Conservation (phyloP, 1,140 invertebrate genomes). For the Periplaneta americana region DNA sequence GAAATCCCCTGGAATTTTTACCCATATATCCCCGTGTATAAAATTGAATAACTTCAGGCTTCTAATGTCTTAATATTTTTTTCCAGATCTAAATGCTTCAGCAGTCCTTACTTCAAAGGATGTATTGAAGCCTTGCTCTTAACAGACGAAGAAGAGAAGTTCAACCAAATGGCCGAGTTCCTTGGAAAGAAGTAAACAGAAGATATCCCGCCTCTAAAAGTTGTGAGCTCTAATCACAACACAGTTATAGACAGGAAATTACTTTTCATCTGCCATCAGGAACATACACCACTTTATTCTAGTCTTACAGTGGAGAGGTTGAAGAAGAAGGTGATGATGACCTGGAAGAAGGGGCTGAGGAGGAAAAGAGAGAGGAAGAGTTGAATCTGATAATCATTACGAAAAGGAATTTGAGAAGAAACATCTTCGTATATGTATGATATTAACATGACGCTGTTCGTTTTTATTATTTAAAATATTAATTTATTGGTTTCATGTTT, state of each 20-base stretch:
- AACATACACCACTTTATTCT: background rate
- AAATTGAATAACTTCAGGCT: background rate
- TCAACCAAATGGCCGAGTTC: conserved; percentile 53
- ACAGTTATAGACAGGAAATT: background rate
- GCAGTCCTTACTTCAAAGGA: conserved; percentile 54
- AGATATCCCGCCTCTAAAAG: background rate
- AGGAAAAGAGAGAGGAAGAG: too few species aligned
- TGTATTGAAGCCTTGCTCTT: conserved; percentile 54
- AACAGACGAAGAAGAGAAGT: conserved; percentile 49
- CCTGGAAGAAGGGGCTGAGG: too few species aligned
- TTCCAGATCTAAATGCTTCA: conserved; percentile 53
- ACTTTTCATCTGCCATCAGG: background rate
- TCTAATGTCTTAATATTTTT: background rate
- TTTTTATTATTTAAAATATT: background rate
- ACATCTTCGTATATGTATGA: background rate
- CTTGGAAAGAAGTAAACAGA: conserved; percentile 34
- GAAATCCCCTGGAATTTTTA: background rate
- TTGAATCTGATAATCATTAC: too few species aligned
- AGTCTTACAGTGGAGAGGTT: background rate
- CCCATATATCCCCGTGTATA: too few species aligned
- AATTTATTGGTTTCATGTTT: background rate
- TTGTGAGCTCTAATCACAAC: background rate
- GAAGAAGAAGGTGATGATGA: background rate
- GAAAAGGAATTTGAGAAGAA: too few species aligned
- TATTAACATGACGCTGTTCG: background rate